phyloP scores from a whole-genome alignment of 2,797 vertebrate species.

The Hephaestus fuliginosus region DNA sequence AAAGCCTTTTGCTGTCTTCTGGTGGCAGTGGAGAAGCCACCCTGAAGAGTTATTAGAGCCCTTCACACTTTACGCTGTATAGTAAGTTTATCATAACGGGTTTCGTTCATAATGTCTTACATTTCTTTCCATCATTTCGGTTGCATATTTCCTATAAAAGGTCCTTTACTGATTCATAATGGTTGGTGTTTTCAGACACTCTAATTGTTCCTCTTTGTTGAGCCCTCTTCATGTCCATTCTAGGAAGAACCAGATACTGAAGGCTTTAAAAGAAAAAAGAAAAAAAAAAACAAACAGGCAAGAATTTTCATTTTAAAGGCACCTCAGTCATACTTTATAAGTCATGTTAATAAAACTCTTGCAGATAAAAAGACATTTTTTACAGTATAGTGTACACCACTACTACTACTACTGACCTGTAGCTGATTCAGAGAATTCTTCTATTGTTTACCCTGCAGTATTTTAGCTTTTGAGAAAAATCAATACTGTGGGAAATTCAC shows the following conservation, averaged over 20 bases:
- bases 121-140: background rate
- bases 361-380: background rate
- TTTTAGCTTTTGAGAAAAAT: constrained; percentile 13
- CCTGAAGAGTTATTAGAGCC: background rate
- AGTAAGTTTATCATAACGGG: background rate
- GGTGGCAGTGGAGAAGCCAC: background rate
- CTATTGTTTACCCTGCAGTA: constrained; percentile 14
- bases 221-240: background rate
- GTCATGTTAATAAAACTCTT: background rate
- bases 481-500: background rate
- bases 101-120: background rate
- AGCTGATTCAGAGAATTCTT: background rate
- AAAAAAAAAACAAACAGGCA: background rate
- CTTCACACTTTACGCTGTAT: background rate
- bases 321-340: background rate
- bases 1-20: background rate
- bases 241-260: background rate
- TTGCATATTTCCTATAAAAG: background rate
- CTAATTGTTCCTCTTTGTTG: background rate
- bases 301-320: background rate
- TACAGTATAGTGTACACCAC: background rate
- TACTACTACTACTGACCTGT: background rate
- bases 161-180: background rate
- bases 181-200: background rate
- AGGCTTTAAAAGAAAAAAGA: too few species aligned